Base-by-base conservation (phyloP, 2,888 invertebrate genomes). In the Hartigia nigra region DNA sequence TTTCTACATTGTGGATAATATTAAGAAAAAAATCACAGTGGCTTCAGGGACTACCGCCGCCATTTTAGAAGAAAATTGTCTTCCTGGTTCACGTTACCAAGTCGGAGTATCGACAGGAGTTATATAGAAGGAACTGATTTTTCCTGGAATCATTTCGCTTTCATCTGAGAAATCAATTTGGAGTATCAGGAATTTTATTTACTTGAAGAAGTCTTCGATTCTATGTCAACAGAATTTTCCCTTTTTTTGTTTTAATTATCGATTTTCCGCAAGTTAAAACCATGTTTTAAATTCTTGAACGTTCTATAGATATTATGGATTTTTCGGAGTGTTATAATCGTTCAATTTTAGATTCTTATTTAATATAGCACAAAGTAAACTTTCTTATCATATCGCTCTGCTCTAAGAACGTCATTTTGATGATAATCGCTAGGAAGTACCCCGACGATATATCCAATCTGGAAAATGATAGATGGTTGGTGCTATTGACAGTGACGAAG, bases 341-440 rank as follows among this genome's bases (percentile, higher is more conserved):
- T 12, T 5, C 14, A 4, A 39, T 14, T 55, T 55, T 9, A 1
- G 23, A 5, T 55, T 55, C 55, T 55, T 55, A 23, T 23, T 23
- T 55, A 9, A 9, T 9, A 55, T 5, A 55, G 39, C 39, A 14
- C 23, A 9, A 76, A 70, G 32, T 11, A 69, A 76, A 76, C 69
- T 69, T 69, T 11, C 70, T 69, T 32, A n/a, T 76, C 32, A 23
- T 14, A 34, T 12, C 32, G 34, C 12, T 32, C 14, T 14, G 34
- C 5, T 32, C n/a, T n/a, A n/a, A 23, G 31, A 70, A 70, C 70
- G 76, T 39, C 3, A 32, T 35, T 23, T 9, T 32, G 69, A 31
- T 76, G 69, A 69, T 76, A 70, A 76, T 76, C 31, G 70, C n/a
- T 23, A 14, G 31, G 12, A 31, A 34, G 70, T 55, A 39, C 70